These are phyloP conservation scores for Thunnus thynnus DNA, from an alignment of 2,113 vertebrate genomes.

Conservation along the genomic window DNA sequence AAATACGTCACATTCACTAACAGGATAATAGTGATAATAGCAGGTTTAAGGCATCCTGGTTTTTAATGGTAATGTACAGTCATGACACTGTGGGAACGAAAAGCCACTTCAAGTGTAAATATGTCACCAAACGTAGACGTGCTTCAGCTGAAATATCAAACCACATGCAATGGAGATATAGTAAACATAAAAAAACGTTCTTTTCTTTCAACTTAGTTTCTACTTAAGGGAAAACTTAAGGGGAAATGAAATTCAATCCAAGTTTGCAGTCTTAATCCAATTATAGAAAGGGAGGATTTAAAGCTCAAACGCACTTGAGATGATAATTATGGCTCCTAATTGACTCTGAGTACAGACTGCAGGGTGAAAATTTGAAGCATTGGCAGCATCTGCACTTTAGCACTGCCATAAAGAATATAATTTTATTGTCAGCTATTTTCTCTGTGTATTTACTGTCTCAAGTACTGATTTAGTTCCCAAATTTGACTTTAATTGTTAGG, in stretches of 20 bases:
- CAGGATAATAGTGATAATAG: constrained; percentile 34
- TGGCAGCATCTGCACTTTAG: not conserved
- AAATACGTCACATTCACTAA: constrained; percentile 23
- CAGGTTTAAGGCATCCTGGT: constrained; percentile 13
- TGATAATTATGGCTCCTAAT: constrained; percentile 43
- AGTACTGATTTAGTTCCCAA: not conserved
- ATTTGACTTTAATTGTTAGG: too few relatives aligned
- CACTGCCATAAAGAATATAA: not conserved
- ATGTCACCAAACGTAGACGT: not conserved
- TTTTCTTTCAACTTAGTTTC: not conserved
- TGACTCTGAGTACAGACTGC: constrained; percentile 20
- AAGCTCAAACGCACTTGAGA: constrained; percentile 7
- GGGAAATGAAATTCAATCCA: constrained; percentile 14
- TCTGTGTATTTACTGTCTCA: too few relatives aligned
- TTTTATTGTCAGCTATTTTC: not conserved
- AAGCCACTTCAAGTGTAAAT: constrained; percentile 22
- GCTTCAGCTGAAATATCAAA: not conserved
- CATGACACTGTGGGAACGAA: not conserved
- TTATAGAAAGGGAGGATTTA: constrained; percentile 37
- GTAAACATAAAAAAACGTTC: not conserved
- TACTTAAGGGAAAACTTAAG: not conserved
- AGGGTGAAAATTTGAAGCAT: constrained; percentile 17
- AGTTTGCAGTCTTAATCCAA: constrained; percentile 47
- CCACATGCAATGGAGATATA: not conserved
- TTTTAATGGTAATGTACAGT: not conserved